A percentile compares a stretch with the other conserved stretches of the same genome.
Evolutionary conservation across 2,888 invertebrate species (phyloP).

Genomic region (Zeuzera pyrina): DNA sequence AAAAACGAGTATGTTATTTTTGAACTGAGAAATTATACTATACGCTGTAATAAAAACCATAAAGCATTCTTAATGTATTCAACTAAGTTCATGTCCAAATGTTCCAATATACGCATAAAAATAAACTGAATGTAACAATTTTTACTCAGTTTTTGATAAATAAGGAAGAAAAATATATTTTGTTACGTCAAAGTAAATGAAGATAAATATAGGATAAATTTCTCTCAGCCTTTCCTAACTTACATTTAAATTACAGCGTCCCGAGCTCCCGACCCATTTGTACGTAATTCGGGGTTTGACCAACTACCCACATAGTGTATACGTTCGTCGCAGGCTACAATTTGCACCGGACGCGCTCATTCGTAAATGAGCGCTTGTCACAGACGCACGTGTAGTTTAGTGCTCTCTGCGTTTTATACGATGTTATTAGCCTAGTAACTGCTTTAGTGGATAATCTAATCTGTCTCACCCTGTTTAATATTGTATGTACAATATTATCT

Average conservation of each 20-base stretch:
- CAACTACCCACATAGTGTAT: constrained; percentile 42
- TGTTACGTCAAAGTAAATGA: too few relatives aligned
- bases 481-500: too few relatives aligned
- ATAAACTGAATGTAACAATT: too few relatives aligned
- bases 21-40: not conserved
- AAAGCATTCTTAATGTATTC: not conserved
- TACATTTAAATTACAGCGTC: constrained; percentile 48
- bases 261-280: too few relatives aligned
- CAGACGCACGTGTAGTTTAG: constrained; percentile 50
- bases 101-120: too few relatives aligned
- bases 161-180: too few relatives aligned
- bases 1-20: not conserved
- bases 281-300: constrained; percentile 46
- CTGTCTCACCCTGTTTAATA: too few relatives aligned
- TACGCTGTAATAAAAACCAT: not conserved
- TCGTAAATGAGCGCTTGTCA: constrained; percentile 31
- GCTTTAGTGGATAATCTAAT: constrained; percentile 7
- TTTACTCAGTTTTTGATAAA: too few relatives aligned
- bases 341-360: constrained; percentile 53
- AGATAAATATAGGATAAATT: constrained; percentile 27
- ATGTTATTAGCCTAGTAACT: constrained; percentile 11
- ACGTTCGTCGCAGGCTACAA: constrained; percentile 38
- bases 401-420: constrained; percentile 51
- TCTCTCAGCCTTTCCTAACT: constrained; percentile 30
- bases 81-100: too few relatives aligned